phyloP scores from a whole-genome alignment of 2,797 vertebrate genomes.

The Phrynocephalus forsythii region DNA sequence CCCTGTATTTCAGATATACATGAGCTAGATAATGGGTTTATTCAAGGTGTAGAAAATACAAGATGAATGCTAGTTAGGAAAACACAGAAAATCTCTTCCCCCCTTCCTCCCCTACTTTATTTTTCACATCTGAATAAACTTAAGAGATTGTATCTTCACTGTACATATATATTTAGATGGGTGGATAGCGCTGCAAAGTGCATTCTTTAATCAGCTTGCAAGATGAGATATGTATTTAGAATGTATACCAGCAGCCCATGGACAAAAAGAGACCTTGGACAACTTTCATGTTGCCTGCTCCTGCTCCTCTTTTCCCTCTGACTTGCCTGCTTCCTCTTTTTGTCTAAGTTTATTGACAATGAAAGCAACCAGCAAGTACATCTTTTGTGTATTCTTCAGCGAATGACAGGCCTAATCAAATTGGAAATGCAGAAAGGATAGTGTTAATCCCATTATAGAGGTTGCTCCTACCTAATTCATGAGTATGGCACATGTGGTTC shows the following conservation, averaged over 20 bases:
- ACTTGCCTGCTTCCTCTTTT: neutral
- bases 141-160: neutral
- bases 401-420: neutral
- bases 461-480: neutral
- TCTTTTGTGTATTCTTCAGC: neutral
- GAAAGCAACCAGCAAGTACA: too few species aligned
- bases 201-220: neutral
- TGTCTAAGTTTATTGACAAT: neutral
- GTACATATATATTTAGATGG: neutral
- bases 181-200: neutral
- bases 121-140: neutral
- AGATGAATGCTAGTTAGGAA: neutral
- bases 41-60: conserved; percentile 12
- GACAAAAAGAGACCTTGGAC: neutral
- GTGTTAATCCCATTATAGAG: neutral
- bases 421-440: neutral
- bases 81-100: conserved; percentile 27
- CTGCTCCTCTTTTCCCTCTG: neutral
- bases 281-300: neutral
- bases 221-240: neutral
- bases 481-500: too few species aligned
- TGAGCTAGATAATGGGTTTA: neutral
- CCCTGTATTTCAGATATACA: conserved; percentile 6
- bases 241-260: neutral
- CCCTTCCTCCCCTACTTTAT: neutral